Conservation (phyloP, 2,113 vertebrate species). For the Leucoraja erinaceus region DNA sequence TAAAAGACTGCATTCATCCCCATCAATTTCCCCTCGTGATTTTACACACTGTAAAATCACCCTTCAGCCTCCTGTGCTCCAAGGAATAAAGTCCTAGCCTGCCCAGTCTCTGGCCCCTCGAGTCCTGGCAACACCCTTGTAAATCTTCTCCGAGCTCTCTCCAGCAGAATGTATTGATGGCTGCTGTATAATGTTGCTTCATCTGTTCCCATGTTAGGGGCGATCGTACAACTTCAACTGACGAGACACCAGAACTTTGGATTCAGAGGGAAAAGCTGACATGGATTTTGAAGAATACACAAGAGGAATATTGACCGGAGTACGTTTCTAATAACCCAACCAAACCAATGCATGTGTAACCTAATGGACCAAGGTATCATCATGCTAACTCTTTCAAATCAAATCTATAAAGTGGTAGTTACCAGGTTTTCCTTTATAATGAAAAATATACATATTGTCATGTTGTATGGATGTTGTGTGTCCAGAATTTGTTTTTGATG, state of each 20-base stretch:
- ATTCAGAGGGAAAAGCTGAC: neutral
- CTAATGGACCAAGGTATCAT: neutral
- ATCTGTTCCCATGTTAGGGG: neutral
- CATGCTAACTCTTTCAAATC: neutral
- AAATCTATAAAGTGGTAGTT: neutral
- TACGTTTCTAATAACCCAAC: neutral
- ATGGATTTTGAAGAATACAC: neutral
- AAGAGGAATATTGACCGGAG: neutral
- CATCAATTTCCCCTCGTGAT: no score
- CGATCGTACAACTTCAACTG: constrained; percentile 5
- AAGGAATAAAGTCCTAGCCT: no score
- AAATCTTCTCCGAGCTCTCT: no score
- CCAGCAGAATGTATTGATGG: no score
- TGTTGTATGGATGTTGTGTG: neutral
- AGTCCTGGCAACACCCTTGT: no score
- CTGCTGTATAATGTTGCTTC: neutral
- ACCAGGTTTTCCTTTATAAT: no score
- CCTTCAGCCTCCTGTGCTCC: no score
- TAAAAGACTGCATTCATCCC: no score
- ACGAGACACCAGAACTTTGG: neutral
- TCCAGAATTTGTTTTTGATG: neutral
- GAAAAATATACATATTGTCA: neutral
- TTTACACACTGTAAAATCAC: no score
- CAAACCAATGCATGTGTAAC: neutral
- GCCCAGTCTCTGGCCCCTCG: no score